Base-by-base conservation (phyloP, 1,140 invertebrate genomes). In the Lepidurus apus region DNA sequence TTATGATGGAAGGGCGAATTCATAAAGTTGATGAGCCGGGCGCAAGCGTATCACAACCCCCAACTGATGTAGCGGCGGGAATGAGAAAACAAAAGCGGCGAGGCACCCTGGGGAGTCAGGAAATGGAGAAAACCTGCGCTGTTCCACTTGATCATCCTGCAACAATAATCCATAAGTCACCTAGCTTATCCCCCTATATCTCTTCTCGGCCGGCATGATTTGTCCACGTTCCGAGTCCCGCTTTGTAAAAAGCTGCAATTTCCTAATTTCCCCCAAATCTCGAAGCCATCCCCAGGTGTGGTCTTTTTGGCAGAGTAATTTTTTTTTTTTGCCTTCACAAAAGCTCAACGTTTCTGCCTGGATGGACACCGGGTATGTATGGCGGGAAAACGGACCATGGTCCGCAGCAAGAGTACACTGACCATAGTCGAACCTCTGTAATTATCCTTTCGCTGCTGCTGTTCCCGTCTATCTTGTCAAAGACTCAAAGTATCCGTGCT, bases 371-470 rank as follows among this genome's bases (percentile, higher is more conserved):
- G 53, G 53, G 53, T 21, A 65, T 65, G 17, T 65, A 7, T 7
- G 13, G 21, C 17, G 53, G 53, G 53, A 9, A 17, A 65, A 65
- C 13, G n/a, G 53, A 13, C 53, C 53, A 65, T 47, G 45, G 10
- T 17, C 8, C 21, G n/a, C 53, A 65, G 6, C 53, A 65, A 65
- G n/a, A 65, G 53, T n/a, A 65, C 17, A 65, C 53, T 65, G 53
- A 65, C 53, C 53, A 65, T 65, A 65, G 53, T 11, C 53, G 53
- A 65, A 21, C 53, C 53, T 65, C 53, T 65, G 53, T 65, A 65
- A 65, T 65, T 65, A 65, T 65, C 53, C 53, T 65, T 65, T 65
- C 53, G 53, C 53, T 65, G 53, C 53, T 65, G 53, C 21, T 65
- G 53, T 65, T 65, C 53, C 53, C 53, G 17, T 65, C 53, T 65